phyloP scores from a whole-genome alignment of 2,797 vertebrate species.

The Perodicticus potto region DNA sequence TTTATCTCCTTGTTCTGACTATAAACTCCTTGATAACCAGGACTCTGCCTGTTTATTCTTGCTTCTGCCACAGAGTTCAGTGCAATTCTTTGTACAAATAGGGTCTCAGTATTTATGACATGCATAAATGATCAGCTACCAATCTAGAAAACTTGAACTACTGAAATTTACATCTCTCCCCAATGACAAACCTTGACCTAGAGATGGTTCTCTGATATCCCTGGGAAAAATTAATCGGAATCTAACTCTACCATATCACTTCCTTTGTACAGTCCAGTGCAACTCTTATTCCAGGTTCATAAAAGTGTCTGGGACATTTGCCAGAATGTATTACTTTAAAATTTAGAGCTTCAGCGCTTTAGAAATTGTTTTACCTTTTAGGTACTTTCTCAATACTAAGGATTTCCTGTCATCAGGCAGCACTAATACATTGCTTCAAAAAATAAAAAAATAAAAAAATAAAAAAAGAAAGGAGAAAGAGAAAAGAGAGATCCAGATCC shows the following conservation, averaged over 20 bases:
- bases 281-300: not conserved
- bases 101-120: not conserved
- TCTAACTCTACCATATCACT: slow-evolving; percentile 56
- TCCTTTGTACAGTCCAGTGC: slow-evolving; percentile 1
- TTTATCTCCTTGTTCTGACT: not conserved
- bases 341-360: slow-evolving; percentile 50
- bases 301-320: slow-evolving; percentile 42
- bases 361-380: slow-evolving; percentile 54
- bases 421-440: not conserved
- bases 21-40: not conserved
- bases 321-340: slow-evolving; percentile 51
- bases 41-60: not conserved
- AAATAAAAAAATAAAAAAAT: not conserved
- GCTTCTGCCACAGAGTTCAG: not conserved
- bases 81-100: not conserved
- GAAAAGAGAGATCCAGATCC: not conserved
- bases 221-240: slow-evolving; percentile 24
- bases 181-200: slow-evolving; percentile 1
- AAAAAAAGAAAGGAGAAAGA: no score
- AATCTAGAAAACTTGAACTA: not conserved
- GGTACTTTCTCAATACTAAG: slow-evolving; percentile 8
- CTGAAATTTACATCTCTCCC: not conserved
- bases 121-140: not conserved
- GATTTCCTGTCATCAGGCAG: slow-evolving; percentile 1
- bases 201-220: not conserved